These are phyloP conservation scores for Todiramphus chloris DNA, from an alignment of 2,113 vertebrate genomes.

Conservation along the genomic window DNA sequence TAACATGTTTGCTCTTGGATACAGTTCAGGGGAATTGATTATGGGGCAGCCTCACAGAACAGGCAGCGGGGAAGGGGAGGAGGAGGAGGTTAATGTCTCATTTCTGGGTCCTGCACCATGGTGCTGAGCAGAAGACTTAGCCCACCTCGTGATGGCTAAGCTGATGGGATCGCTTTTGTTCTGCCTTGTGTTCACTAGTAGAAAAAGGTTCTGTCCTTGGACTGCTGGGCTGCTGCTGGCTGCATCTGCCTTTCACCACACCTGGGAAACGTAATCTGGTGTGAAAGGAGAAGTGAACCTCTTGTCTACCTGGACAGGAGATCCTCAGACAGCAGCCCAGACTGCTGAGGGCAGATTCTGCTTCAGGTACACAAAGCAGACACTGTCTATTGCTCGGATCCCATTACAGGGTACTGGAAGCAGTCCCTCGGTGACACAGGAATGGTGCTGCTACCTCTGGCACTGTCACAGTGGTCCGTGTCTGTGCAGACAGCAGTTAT, in stretches of 20 bases:
- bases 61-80: neutral
- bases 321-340: neutral
- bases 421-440: neutral
- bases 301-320: neutral
- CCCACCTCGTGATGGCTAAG: accelerated
- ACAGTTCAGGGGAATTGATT: accelerated
- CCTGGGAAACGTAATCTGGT: accelerated
- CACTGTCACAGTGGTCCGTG: accelerated
- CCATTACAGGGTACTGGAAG: neutral
- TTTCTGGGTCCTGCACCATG: accelerated
- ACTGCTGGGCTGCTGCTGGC: neutral
- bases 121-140: neutral
- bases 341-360: neutral
- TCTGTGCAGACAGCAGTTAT: neutral
- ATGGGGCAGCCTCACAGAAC: neutral
- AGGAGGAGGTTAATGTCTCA: neutral
- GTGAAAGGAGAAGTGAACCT: neutral
- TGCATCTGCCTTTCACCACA: neutral
- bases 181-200: neutral
- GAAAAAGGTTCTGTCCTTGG: neutral
- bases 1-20: neutral
- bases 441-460: neutral
- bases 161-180: accelerated
- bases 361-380: neutral
- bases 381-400: neutral